A percentile compares a stretch with the other conserved stretches of the same genome.
Evolutionary conservation across 2,888 invertebrate genomes (phyloP).

Genomic region (Cryptus armator): DNA sequence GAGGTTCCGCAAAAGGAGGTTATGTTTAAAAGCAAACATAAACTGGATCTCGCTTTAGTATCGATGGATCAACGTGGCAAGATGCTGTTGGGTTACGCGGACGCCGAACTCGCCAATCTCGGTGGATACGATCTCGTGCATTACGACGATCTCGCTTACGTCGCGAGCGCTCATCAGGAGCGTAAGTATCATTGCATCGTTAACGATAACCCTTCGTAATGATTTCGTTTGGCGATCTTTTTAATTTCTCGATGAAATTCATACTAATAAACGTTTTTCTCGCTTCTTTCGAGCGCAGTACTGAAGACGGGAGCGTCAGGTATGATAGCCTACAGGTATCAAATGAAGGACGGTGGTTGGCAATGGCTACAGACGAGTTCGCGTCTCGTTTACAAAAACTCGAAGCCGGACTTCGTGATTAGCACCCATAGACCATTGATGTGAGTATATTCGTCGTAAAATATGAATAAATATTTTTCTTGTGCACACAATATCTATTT

Average conservation of each 20-base stretch:
- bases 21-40: constrained; percentile 99
- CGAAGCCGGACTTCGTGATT: constrained; percentile 99
- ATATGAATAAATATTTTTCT: background rate
- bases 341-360: constrained; percentile 97
- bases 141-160: constrained; percentile 98
- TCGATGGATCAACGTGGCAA: constrained; percentile 99
- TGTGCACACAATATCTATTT: background rate
- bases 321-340: constrained; percentile 99
- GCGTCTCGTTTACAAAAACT: constrained; percentile 99
- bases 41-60: constrained; percentile 97
- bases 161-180: constrained; percentile 99
- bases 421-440: constrained; percentile 99
- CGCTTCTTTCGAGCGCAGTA: constrained; percentile 88
- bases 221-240: constrained; percentile 13
- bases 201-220: background rate
- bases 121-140: constrained; percentile 99
- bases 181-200: constrained; percentile 89
- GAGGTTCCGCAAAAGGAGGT: constrained; percentile 99
- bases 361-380: constrained; percentile 99
- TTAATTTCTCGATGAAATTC: background rate
- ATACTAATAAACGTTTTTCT: background rate
- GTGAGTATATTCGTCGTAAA: constrained; percentile 88
- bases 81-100: constrained; percentile 97
- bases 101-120: constrained; percentile 95
- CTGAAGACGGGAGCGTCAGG: constrained; percentile 99